Base-by-base conservation (phyloP, 1,140 invertebrate genomes). In the Caenorhabditis tropicalis region DNA sequence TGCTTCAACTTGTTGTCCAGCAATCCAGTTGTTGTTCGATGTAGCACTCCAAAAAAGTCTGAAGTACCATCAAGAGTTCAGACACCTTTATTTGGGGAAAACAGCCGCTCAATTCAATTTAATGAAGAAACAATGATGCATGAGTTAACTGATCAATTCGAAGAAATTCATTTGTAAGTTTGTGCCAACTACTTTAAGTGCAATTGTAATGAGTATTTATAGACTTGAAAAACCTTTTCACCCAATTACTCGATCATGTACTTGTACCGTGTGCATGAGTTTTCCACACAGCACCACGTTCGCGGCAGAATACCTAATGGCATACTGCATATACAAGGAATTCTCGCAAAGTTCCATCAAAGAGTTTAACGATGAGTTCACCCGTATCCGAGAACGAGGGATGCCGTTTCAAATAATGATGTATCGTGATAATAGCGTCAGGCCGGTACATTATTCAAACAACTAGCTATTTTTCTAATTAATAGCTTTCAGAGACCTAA, bases 281-380 rank as follows among this genome's bases (percentile, higher is more conserved):
- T 74, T 43, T n/a, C 36, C 65, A 10, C 9, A 36, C 9, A 39
- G 36, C 27, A 46, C 19, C 36, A 43, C 65, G 24, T 74, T 74
- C 21, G 65, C 65, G 6, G 65, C 65, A 2, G 65, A 74, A 27
- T 74, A 74, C n/a, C 43, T 74, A 36, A 21, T 74, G n/a, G n/a
- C 65, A 12, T 43, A 74, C 36, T 39, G 36, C 15, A 74, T 74
- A 10, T 12, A 74, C n/a, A 36, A n/a, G 7, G n/a, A 74, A 27
- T 74, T 74, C 65, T 36, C 21, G 2, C 65, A 74, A 24, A 21
- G 10, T 24, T 43, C 65, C 9, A 46, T 74, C 6, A 74, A 74
- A 46, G 36, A 74, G 9, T 74, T 74, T 36, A 74, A 74, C n/a
- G 65, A 74, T 6, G 65, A 74, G 65, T 74, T 74, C n/a, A 10